Evolutionary conservation across 2,113 vertebrate species (phyloP).

Genomic region (Clupea harengus): DNA sequence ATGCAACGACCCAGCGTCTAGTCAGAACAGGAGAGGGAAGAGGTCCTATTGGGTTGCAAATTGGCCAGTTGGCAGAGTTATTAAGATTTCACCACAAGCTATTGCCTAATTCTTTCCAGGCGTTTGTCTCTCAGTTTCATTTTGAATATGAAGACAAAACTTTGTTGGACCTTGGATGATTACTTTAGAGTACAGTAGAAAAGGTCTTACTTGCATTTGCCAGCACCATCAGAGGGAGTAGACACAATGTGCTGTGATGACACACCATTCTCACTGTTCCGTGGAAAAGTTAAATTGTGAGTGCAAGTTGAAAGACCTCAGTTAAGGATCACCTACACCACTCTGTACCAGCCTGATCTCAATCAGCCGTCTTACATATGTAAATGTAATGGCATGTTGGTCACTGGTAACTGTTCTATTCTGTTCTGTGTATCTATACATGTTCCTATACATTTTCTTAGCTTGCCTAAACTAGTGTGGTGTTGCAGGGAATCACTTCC

Average conservation of each 20-base stretch:
- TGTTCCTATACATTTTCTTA: too few species aligned
- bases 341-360: too few species aligned
- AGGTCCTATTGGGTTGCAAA: not conserved
- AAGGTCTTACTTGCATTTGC: not conserved
- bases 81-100: not conserved
- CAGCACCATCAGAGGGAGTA: not conserved
- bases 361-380: too few species aligned
- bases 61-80: not conserved
- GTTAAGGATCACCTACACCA: too few species aligned
- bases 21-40: not conserved
- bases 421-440: too few species aligned
- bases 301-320: too few species aligned
- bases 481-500: too few species aligned
- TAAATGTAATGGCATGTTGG: too few species aligned
- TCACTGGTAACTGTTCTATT: too few species aligned
- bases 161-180: not conserved
- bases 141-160: not conserved
- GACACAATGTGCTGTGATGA: not conserved
- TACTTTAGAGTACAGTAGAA: not conserved
- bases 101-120: not conserved
- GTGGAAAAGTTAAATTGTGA: not conserved
- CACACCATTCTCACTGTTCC: not conserved
- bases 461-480: too few species aligned
- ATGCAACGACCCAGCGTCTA: not conserved
- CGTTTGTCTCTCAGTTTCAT: not conserved